Percentiles rank a stretch among this genome's conserved stretches.
phyloP scores from a whole-genome alignment of 2,113 vertebrate genomes.

The Dromiciops gliroides region DNA sequence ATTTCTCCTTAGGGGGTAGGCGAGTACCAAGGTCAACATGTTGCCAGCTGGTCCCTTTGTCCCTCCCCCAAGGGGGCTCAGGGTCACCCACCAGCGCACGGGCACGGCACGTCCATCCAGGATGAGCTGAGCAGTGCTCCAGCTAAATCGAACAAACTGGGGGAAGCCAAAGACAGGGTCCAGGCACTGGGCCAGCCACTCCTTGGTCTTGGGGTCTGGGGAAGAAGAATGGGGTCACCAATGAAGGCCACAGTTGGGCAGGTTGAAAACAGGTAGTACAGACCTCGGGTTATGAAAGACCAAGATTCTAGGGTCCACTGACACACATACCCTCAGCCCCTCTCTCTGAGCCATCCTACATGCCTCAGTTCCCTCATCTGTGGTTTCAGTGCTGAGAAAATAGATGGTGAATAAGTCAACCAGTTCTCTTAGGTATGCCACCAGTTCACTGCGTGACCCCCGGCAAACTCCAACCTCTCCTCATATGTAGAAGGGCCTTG shows the following conservation, averaged over 20 bases:
- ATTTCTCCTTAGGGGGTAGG: not conserved
- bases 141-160: slow-evolving; percentile 94
- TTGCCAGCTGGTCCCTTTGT: not conserved
- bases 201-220: slow-evolving; percentile 94
- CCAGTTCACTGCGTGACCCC: not conserved
- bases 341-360: not conserved
- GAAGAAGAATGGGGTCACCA: not conserved
- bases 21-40: not conserved
- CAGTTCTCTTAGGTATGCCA: too few relatives aligned
- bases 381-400: not conserved
- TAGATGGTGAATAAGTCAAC: not conserved
- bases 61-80: not conserved
- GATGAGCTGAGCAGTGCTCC: slow-evolving; percentile 91
- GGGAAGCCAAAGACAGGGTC: slow-evolving; percentile 94
- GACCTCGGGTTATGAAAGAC: not conserved
- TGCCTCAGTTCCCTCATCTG: not conserved
- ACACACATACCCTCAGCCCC: not conserved
- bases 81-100: slow-evolving; percentile 85
- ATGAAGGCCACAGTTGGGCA: not conserved
- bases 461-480: too few relatives aligned
- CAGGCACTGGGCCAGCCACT: slow-evolving; percentile 88
- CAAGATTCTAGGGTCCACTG: not conserved
- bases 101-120: slow-evolving; percentile 88
- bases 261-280: not conserved
- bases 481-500: not conserved